Conservation (phyloP, 2,888 invertebrate genomes). For the Anaspis maculata region DNA sequence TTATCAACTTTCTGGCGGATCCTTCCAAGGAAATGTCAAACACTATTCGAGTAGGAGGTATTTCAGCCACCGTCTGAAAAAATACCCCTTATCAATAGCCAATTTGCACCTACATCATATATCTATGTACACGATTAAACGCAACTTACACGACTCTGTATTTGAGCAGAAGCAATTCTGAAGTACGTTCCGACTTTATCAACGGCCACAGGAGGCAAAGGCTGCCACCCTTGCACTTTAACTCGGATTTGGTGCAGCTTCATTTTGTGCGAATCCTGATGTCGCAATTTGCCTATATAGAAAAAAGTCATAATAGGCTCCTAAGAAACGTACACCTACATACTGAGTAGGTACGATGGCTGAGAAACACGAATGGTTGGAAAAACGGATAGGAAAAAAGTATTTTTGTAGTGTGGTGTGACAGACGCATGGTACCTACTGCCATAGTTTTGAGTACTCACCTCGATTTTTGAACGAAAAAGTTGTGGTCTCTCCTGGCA, state of each 20-base stretch:
- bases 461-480: conserved; percentile 79
- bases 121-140: too few relatives aligned
- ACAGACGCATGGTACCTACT: too few relatives aligned
- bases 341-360: not conserved
- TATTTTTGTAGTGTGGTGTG: too few relatives aligned
- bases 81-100: too few relatives aligned
- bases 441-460: too few relatives aligned
- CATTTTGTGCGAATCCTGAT: conserved; percentile 66
- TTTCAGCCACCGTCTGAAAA: conserved; percentile 26
- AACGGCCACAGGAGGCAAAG: conserved; percentile 81
- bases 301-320: conserved; percentile 6
- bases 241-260: conserved; percentile 83
- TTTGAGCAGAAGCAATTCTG: conserved; percentile 51
- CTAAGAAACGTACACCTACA: too few relatives aligned
- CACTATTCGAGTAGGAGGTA: conserved; percentile 67
- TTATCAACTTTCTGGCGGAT: conserved; percentile 87
- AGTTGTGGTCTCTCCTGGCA: conserved; percentile 68
- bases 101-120: too few relatives aligned
- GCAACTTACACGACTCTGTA: conserved; percentile 30
- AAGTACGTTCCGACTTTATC: conserved; percentile 95
- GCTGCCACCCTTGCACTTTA: conserved; percentile 83
- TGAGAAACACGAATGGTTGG: too few relatives aligned
- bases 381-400: too few relatives aligned
- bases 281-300: conserved; percentile 50
- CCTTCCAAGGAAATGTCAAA: conserved; percentile 89